phyloP scores from a whole-genome alignment of 2,797 vertebrate species.

The Fringilla coelebs region DNA sequence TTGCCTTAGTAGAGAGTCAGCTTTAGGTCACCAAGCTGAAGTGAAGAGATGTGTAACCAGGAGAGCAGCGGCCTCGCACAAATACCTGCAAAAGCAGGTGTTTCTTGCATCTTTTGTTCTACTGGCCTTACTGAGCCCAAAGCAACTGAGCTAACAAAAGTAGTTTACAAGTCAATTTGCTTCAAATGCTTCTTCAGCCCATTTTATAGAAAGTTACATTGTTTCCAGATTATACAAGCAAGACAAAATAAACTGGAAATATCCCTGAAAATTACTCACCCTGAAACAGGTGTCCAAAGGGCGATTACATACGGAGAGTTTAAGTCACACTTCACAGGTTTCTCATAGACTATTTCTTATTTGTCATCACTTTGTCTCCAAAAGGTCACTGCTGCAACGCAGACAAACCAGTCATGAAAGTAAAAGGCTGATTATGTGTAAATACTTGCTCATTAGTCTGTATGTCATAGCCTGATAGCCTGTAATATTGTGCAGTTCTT shows the following conservation, averaged over 20 bases:
- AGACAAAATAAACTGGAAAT: neutral
- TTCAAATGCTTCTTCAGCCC: neutral
- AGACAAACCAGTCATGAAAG: neutral
- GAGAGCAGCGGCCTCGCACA: neutral
- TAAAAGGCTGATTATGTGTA: neutral
- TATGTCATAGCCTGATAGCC: neutral
- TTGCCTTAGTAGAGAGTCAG: neutral
- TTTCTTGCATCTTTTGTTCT: neutral
- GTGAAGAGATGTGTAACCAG: neutral
- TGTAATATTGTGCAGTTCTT: neutral
- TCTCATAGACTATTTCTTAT: neutral
- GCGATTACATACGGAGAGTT: neutral
- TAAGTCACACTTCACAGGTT: neutral
- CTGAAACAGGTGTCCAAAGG: neutral
- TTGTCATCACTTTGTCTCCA: neutral
- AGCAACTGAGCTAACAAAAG: neutral
- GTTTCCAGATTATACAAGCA: neutral
- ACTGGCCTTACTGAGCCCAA: neutral
- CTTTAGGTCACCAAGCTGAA: neutral
- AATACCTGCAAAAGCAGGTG: neutral
- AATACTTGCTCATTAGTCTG: neutral
- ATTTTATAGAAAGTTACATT: neutral
- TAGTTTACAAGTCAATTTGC: neutral
- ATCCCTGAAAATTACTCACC: neutral
- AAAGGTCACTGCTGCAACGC: neutral